Percentiles rank a stretch among this genome's conserved stretches.
Evolutionary conservation across 2,113 vertebrate species (phyloP).

Genomic region (Condylura cristata): DNA sequence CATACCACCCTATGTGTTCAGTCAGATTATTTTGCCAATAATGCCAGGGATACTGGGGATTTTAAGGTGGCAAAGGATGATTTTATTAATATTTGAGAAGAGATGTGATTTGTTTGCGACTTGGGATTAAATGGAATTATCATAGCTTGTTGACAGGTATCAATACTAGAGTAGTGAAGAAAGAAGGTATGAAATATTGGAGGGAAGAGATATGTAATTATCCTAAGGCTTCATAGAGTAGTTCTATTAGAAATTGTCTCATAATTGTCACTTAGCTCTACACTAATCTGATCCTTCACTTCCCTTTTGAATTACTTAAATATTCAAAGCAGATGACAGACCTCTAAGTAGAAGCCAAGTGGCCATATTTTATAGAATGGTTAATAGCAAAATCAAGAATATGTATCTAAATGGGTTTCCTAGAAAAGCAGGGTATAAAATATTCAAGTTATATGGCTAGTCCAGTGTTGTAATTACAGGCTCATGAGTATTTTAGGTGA

Average conservation of each 20-base stretch:
- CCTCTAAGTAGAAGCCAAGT: neutral
- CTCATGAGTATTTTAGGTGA: neutral
- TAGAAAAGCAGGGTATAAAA: neutral
- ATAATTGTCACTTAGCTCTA: neutral
- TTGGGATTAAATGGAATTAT: neutral
- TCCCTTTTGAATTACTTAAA: neutral
- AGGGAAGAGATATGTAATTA: neutral
- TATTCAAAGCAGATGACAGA: neutral
- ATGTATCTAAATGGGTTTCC: neutral
- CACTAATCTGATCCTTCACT: neutral
- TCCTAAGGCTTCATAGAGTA: neutral
- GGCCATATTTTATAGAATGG: neutral
- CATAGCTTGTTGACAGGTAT: neutral
- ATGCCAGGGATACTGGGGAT: neutral
- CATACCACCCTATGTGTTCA: neutral
- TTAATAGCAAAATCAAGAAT: neutral
- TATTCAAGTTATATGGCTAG: neutral
- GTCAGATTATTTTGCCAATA: neutral
- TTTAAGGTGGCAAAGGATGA: neutral
- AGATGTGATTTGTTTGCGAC: neutral
- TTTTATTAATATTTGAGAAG: neutral
- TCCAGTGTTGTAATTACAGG: neutral
- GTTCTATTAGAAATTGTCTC: neutral
- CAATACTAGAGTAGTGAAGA: neutral
- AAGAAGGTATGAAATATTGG: neutral